phyloP scores from a whole-genome alignment of 2,113 vertebrate genomes.

The Scopus umbretta region DNA sequence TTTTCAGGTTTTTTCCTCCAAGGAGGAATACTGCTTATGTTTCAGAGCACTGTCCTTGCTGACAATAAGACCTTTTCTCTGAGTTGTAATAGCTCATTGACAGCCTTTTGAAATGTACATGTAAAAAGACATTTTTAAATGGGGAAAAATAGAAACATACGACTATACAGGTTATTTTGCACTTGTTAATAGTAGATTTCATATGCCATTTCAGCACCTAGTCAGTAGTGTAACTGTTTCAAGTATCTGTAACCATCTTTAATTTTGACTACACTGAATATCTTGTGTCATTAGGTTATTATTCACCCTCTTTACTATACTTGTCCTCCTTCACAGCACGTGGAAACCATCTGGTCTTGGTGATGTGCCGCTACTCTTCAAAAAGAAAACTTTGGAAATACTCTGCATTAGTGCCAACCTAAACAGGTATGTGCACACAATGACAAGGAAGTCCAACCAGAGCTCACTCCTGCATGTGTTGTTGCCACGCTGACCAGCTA shows the following conservation, averaged over 20 bases:
- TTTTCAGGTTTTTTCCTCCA: background rate
- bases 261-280: background rate
- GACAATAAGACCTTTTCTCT: background rate
- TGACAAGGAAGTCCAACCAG: background rate
- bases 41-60: background rate
- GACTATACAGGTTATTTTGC: background rate
- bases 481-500: background rate
- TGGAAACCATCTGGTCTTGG: background rate
- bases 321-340: background rate
- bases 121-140: accelerated
- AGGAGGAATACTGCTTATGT: background rate
- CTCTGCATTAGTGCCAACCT: background rate
- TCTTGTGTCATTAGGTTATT: background rate
- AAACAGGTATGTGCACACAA: background rate
- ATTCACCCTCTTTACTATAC: background rate
- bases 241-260: background rate
- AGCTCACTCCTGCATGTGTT: background rate
- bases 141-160: background rate
- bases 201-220: background rate
- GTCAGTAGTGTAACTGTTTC: background rate
- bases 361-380: background rate
- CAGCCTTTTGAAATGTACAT: background rate
- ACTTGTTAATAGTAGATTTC: background rate
- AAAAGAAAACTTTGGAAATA: background rate
- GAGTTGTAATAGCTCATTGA: background rate